Evolutionary conservation across 2,888 invertebrate species (phyloP), one percentile per base, ranked within the genome.

Genomic region (Fissipunctia ypsillon): DNA sequence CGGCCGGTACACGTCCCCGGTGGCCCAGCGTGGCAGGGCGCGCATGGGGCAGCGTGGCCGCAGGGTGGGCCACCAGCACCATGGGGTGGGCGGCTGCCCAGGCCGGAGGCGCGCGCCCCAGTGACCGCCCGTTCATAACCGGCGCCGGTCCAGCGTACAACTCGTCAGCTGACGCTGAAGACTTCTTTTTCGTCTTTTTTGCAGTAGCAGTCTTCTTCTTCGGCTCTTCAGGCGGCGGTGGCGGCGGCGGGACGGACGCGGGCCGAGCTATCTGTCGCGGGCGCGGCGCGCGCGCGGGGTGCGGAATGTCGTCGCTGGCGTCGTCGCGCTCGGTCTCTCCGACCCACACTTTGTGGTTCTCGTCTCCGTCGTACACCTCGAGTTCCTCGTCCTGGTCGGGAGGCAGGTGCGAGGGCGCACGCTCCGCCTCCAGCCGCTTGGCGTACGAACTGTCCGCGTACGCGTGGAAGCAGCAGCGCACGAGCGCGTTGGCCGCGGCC

Each of bases 371-470:
- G 93, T 98, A 99, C 73, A 97, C 97, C 81, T 98, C 98, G 35
- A 98, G 96, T 85, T 98, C 98, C 85, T 98, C 98, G 76, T 98
- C 97, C 45, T 86, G 84, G 88, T 95, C 95, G 85, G 92, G 94
- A 3, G 92, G 94, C 79, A 93, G 87, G 84, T 93, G 94, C 31
- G 94, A 88, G 28, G 96, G 95, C 45, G 95, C 89, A 38, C 97
- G 96, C 84, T 97, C 97, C 16, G 97, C 97, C 90, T 98, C 97
- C 87, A 98, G 96, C 84, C 98, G 98, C 88, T 98, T 98, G 61
- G 98, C 99, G 93, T 99, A 99, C 84, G 98, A 99, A 87, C 98
- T 99, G 94, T 99, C 99, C 0, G 99, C 99, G 95, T 99, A 99
- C 66, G 99, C 99, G 96, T 99, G 99, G 95, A 99, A 99, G 95